phyloP scores from a whole-genome alignment of 1,140 invertebrate genomes.

The Melitaea cinxia region DNA sequence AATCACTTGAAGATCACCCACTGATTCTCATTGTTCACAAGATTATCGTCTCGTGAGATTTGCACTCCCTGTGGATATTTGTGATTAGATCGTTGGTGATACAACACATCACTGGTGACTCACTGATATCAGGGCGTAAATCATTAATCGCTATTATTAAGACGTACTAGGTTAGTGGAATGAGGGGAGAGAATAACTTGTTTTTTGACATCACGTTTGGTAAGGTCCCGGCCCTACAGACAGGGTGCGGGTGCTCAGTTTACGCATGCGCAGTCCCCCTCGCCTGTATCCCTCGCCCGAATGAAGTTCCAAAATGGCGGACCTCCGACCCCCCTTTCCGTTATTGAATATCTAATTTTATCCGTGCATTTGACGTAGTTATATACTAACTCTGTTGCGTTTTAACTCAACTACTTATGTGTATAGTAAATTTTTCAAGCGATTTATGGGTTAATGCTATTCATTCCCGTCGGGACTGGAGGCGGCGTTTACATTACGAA shows the following conservation, averaged over 20 bases:
- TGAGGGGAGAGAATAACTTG: slow-evolving; percentile 77
- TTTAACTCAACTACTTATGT: slow-evolving; percentile 33
- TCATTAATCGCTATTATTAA: slow-evolving; percentile 67
- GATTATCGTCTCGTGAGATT: slow-evolving; percentile 37
- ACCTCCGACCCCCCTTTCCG: slow-evolving; percentile 68
- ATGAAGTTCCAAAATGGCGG: slow-evolving; percentile 77
- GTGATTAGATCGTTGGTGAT: slow-evolving; percentile 27
- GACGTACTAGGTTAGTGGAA: slow-evolving; percentile 77
- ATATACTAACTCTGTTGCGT: slow-evolving; percentile 30
- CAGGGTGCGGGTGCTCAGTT: slow-evolving; percentile 66
- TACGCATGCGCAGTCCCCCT: slow-evolving; percentile 76
- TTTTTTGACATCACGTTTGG: slow-evolving; percentile 77
- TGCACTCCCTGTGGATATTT: slow-evolving; percentile 28
- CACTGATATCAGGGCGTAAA: slow-evolving; percentile 53
- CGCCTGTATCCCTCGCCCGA: slow-evolving; percentile 61
- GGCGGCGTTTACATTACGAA: slow-evolving; percentile 25
- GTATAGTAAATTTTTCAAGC: slow-evolving; percentile 34
- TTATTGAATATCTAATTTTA: slow-evolving; percentile 82
- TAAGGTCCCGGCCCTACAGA: slow-evolving; percentile 69
- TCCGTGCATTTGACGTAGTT: slow-evolving; percentile 69
- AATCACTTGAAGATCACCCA: slow-evolving; percentile 54
- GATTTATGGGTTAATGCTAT: slow-evolving; percentile 37
- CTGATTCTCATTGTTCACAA: slow-evolving; percentile 67
- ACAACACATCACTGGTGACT: slow-evolving; percentile 34
- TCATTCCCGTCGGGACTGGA: slow-evolving; percentile 21